Base-by-base conservation (phyloP, 2,113 vertebrate genomes). In the Brienomyrus longianalis region DNA sequence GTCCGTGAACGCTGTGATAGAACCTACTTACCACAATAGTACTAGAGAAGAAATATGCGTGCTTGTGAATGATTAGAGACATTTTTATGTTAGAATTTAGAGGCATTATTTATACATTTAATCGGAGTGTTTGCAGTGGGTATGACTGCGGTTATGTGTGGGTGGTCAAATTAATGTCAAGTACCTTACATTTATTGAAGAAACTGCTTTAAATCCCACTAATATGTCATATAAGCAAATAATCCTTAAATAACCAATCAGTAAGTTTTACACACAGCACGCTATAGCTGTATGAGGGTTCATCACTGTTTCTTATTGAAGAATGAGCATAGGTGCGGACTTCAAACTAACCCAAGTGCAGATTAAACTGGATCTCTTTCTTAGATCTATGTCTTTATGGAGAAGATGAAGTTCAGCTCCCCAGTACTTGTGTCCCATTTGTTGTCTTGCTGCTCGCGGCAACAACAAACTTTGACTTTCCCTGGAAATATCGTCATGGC, bases 71-170 rank as follows among this genome's bases (percentile, higher is more conserved):
- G 62, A 89, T 85, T 89, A 89, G 80, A 66, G 89, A 27, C n/a
- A 70, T 70, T 70, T 70, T 70, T 70, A 70, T 31, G n/a, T 31
- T 70, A 31, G 62, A 70, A 27, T 70, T 70, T 86, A 54, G 85
- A 56, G 56, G 66, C 85, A 50, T 89, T 86, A 43, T 86, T 85
- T 86, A 86, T 89, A 84, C 52, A 86, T 86, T 85, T 86, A 89
- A 66, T 45, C 35, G n/a, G 39, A 45, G 85, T 39, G 23, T 89
- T 89, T 80, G 10, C 66, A 54, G 19, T 6, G 70, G 56, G 51
- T 59, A 89, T 77, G 5, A 52, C 80, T 85, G 54, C 39, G 66
- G 52, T 89, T 54, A 83, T 10, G 5, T 35, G 31, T 88, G 17
- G 56, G 27, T 83, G 43, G 56, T 27, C 66, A 19, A 35, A 86